Evolutionary conservation across 2,888 invertebrate species (phyloP).

Genomic region (Tolmerus cingulatus): DNA sequence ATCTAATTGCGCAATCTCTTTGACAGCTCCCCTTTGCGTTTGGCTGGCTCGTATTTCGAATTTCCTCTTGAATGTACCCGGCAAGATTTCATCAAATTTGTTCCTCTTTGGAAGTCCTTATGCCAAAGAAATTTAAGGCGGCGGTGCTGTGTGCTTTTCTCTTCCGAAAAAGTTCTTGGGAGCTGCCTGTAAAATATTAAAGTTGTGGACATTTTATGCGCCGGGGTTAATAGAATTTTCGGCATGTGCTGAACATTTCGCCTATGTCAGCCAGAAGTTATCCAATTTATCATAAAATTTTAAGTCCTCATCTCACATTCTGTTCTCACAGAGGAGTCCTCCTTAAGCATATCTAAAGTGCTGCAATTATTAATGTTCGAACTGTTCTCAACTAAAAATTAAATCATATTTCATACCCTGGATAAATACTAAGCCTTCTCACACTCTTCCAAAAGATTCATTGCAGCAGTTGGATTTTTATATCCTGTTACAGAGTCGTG

Average conservation of each 20-base stretch:
- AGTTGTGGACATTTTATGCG: conserved; percentile 10
- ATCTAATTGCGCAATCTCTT: conserved; percentile 29
- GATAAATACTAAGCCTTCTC: neutral
- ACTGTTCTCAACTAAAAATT: neutral
- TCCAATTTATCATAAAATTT: neutral
- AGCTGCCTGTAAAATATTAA: conserved; percentile 8
- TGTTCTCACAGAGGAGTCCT: neutral
- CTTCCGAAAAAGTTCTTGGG: neutral
- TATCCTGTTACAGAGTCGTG: no score
- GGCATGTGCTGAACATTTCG: neutral
- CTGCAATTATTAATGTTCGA: neutral
- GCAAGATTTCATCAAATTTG: conserved; percentile 8
- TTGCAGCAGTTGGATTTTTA: neutral
- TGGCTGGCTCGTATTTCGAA: neutral
- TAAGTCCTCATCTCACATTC: neutral
- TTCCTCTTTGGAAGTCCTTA: neutral
- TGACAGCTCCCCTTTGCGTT: conserved; percentile 22
- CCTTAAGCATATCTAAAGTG: neutral
- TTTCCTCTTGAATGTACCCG: neutral
- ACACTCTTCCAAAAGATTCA: neutral
- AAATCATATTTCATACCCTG: neutral
- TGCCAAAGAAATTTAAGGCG: neutral
- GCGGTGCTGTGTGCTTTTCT: neutral
- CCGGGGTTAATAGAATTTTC: conserved; percentile 1
- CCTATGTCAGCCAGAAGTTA: neutral